Evolutionary conservation across 2,888 invertebrate species (phyloP), one percentile per base, ranked within the genome.

Genomic region (Philereme transversata): DNA sequence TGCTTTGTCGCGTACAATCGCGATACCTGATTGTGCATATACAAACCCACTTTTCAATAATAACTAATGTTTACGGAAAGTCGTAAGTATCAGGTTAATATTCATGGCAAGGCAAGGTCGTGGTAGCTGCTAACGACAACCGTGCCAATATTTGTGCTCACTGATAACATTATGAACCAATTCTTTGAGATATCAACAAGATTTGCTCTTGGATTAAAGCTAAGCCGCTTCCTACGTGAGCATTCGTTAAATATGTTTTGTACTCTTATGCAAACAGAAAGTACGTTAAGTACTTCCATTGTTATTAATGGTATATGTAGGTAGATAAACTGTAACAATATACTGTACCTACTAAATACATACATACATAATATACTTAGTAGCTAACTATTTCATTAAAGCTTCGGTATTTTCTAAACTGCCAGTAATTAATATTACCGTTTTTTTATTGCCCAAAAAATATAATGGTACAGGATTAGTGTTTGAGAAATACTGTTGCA

Each of bases 111-210:
- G 63, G 73, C 89, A 87, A 90, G 90, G 89, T 81, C 88, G 82
- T 61, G 67, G 70, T 73, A 70, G 86, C 86, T 80, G 76, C 81
- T 83, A 84, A 85, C 85, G 86, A 83, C 83, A 80, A 80, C 82
- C 79, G 65, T 69, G 82, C 83, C 78, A 91, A 91, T 90, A 90
- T 92, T 90, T 90, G 84, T 80, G 73, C 72, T 76, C 63, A 59
- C 82, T 82, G 90, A 92, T 91, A 91, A 90, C 88, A 86, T 84
- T 90, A 83, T 88, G 86, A 86, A 90, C 90, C 87, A 87, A 90
- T 90, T 90, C 81, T 79, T 78, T 79, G 80, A 81, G 87, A 86
- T 88, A 88, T 78, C 80, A 82, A 82, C 82, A 80, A 90, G 88
- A 90, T 92, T 91, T 91, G 80, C 84, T 85, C 83, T 86, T 60